Evolutionary conservation across 2,888 invertebrate species (phyloP), one percentile per base, ranked within the genome.

Genomic region (Phyto melanocephala): DNA sequence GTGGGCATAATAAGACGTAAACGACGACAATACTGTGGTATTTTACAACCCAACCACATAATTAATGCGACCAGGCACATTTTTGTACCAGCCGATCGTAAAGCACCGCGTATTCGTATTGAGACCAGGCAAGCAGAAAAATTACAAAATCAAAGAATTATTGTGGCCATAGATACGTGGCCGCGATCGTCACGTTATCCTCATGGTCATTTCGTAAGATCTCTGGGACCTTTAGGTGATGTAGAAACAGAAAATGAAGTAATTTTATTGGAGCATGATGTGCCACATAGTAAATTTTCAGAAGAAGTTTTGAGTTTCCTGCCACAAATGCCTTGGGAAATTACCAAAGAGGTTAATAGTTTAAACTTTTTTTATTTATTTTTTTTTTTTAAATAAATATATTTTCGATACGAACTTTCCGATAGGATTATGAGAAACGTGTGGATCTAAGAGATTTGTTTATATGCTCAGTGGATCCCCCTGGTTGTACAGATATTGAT

Each of bases 401-500:
- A n/a, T n/a, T n/a, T n/a, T n/a, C n/a, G n/a, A n/a, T n/a, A n/a
- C n/a, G 6, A 28, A 28, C 3, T 28, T 28, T 3, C 6, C 28
- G 3, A 24, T 33, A 96, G 95, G 97, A 97, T 89, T 92, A 95
- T 80, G 93, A 93, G 22, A 94, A 94, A 86, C 94, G 99, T 22
- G 94, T 94, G 10, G 98, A 99, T 90, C 92, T 99, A 1, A 94
- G 99, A 11, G 93, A 96, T 71, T 90, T 98, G 3, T 94, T 95
- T 87, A 94, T 99, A 52, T 99, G 98, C 88, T 98, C 98, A 0
- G 98, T 99, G 0, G 99, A 99, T 93, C 99, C 99, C 2, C 98
- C 98, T 0, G 99, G 99, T 0, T 99, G 99, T 90, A 99, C 99
- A 0, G 99, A 99, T 90, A 99, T 99, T 84, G 99, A 99, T 89